Base-by-base conservation (phyloP, 2,797 vertebrate species). In the Esox lucius region DNA sequence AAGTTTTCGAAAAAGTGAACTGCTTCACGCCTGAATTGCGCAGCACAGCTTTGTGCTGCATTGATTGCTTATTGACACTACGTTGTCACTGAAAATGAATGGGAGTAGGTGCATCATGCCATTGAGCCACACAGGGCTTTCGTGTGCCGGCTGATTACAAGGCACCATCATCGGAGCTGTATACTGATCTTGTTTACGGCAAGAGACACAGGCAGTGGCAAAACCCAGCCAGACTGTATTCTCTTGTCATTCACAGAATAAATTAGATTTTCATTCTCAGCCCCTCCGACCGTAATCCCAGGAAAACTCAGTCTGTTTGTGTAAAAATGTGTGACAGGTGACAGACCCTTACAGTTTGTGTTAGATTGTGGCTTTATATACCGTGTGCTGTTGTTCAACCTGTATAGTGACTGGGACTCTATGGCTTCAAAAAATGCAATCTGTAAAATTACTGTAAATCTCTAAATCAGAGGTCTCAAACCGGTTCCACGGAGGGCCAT, bases 261-360 rank as follows among this genome's bases (percentile, higher is more conserved):
- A 75, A 81, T 75, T 5, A 71, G 75, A 83, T 53, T 79, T 70
- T 69, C 61, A 85, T 87, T 80, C 79, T 59, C n/a, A 24, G 65
- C 49, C 42, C 75, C 73, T 82, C 74, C 83, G 62, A 82, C 51
- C 19, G 6, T 39, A 68, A 77, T 73, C 24, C 0, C 64, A n/a
- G 72, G 76, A 77, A 35, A 74, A 78, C 70, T 75, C 0, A 31
- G 76, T 49, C 53, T 76, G 74, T 79, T 17, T 68, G 65, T 69
- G 72, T 1, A 6, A 17, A 80, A 17, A 80, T 75, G 77, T 83
- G 77, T 76, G 81, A 84, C 83, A 83, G 35, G 42, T 68, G n/a
- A n/a, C n/a, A n/a, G n/a, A n/a, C n/a, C 4, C 2, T 74, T 73
- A 72, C 9, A 78, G 79, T 75, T 62, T 33, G 15, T 51, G 31